Conservation (phyloP, 2,113 vertebrate genomes). For the Bubo bubo region DNA sequence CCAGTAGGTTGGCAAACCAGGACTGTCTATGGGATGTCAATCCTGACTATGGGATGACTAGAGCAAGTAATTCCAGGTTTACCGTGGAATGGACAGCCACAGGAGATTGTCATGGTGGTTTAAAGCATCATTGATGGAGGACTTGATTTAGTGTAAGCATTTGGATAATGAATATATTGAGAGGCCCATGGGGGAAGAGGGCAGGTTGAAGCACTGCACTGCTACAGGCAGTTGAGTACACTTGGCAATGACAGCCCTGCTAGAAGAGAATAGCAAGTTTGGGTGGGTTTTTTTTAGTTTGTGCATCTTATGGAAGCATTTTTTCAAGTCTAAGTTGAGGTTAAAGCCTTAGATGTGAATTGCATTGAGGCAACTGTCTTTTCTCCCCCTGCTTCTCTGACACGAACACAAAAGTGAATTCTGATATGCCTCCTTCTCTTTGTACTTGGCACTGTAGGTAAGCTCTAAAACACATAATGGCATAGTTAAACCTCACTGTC, state of each 20-base stretch:
- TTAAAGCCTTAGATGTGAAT: constrained; percentile 21
- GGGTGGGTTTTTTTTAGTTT: not conserved
- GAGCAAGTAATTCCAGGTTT: constrained; percentile 23
- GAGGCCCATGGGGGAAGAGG: not conserved
- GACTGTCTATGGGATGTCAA: not conserved
- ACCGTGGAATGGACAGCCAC: not conserved
- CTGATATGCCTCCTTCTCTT: constrained; percentile 13
- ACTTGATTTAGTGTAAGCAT: not conserved
- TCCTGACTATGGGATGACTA: not conserved
- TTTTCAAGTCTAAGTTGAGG: not conserved
- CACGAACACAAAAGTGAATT: constrained; percentile 43
- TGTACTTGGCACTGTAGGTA: not conserved
- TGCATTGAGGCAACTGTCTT: not conserved
- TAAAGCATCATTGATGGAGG: constrained; percentile 7
- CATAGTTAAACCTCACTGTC: constrained; percentile 25
- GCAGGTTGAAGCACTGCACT: not conserved
- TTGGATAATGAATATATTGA: constrained; percentile 8
- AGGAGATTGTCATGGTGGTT: not conserved
- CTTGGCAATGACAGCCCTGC: not conserved
- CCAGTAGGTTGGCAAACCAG: not conserved
- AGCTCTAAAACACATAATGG: not conserved
- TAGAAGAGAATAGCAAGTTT: not conserved
- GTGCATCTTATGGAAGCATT: not conserved
- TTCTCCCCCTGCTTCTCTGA: not conserved
- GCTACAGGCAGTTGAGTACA: not conserved